Evolutionary conservation across 2,113 vertebrate species (phyloP).

Genomic region (Seriola quinqueradiata): DNA sequence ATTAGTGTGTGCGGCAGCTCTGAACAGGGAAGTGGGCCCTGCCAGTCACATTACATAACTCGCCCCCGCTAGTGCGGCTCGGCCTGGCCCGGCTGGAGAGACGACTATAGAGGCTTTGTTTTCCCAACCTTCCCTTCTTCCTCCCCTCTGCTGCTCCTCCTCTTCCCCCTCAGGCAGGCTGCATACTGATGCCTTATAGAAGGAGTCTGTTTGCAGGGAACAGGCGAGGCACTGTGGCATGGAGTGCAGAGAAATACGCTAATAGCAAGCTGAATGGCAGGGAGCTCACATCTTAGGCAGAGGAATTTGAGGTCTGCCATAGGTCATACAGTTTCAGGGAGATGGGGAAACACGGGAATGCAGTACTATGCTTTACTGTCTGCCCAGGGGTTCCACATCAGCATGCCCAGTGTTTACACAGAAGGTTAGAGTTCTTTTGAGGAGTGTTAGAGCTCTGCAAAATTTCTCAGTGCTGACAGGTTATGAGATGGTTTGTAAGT

Average conservation of each 20-base stretch:
- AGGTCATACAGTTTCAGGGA: constrained; percentile 60
- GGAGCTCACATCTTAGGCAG: constrained; percentile 65
- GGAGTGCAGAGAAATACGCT: constrained; percentile 73
- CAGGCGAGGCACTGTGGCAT: constrained; percentile 80
- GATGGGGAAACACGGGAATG: constrained; percentile 32
- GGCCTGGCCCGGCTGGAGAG: constrained; percentile 83
- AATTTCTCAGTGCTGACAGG: constrained; percentile 36
- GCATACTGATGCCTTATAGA: constrained; percentile 82
- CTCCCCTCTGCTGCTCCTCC: constrained; percentile 67
- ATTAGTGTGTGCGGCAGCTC: constrained; percentile 82
- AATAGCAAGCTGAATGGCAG: constrained; percentile 78
- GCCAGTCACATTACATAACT: constrained; percentile 89
- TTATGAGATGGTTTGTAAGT: constrained; percentile 45
- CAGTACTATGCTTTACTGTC: constrained; percentile 16
- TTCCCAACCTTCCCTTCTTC: constrained; percentile 77
- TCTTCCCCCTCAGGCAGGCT: constrained; percentile 75
- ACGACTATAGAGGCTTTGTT: constrained; percentile 88
- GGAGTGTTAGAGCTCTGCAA: constrained; percentile 4
- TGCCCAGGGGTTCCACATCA: constrained; percentile 18
- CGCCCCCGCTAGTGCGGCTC: constrained; percentile 74
- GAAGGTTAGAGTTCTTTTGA: constrained; percentile 44
- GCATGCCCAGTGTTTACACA: constrained; percentile 24
- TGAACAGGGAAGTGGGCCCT: constrained; percentile 82
- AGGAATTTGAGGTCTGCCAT: constrained; percentile 71
- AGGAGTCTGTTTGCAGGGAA: constrained; percentile 84